These are phyloP conservation scores for Aphidoletes aphidimyza DNA, from an alignment of 2,888 invertebrate species.

Conservation along the genomic window DNA sequence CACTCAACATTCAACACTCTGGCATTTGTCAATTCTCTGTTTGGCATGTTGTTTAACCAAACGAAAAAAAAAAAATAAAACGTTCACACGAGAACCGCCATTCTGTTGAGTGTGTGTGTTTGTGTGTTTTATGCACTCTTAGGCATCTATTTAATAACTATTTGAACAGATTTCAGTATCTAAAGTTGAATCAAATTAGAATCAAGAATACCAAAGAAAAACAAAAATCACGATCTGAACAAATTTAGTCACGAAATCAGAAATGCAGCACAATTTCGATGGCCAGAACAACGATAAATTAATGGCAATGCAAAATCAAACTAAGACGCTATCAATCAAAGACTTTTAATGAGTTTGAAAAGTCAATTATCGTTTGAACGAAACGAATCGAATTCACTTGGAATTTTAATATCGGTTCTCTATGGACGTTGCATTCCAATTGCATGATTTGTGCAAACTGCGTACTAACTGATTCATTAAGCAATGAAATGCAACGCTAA, in stretches of 20 bases:
- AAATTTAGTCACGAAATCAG: not conserved
- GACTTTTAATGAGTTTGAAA: not conserved
- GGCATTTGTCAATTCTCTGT: not conserved
- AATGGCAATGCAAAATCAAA: not conserved
- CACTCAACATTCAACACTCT: not conserved
- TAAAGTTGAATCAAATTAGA: not conserved
- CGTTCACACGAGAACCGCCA: conserved; percentile 27
- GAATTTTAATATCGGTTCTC: too few species aligned
- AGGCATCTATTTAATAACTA: not conserved
- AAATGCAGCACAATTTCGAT: not conserved
- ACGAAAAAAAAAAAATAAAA: not conserved
- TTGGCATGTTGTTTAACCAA: not conserved
- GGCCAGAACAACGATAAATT: not conserved
- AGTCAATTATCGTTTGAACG: not conserved
- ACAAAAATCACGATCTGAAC: not conserved
- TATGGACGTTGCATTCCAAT: too few species aligned
- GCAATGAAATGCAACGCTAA: not conserved
- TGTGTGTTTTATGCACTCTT: not conserved
- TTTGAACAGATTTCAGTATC: conserved; percentile 7
- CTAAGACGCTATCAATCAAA: not conserved
- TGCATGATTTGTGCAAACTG: too few species aligned
- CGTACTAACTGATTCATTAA: too few species aligned
- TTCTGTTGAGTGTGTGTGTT: not conserved
- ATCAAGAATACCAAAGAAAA: not conserved
- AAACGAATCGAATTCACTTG: too few species aligned